These are phyloP conservation scores for Chrysoperla carnea DNA, from an alignment of 1,140 invertebrate species.

Conservation along the genomic window DNA sequence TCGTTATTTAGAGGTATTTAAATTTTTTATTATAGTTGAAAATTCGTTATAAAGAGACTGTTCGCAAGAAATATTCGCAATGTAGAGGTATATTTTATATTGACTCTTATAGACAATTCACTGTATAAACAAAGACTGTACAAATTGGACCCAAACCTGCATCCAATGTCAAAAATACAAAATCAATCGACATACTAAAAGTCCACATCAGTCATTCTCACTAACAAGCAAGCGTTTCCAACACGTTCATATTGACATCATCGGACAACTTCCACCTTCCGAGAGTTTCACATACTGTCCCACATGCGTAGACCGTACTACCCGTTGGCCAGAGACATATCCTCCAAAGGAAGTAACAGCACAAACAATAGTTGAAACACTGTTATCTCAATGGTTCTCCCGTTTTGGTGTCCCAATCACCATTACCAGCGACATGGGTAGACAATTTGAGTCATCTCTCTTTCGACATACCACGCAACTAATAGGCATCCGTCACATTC, in stretches of 20 bases:
- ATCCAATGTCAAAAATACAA: constrained; percentile 16
- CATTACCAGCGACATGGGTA: constrained; percentile 12
- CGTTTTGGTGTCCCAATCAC: constrained; percentile 13
- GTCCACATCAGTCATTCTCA: constrained; percentile 11
- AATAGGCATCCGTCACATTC: constrained; percentile 1
- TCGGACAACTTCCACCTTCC: constrained; percentile 17
- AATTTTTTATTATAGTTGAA: too few relatives aligned
- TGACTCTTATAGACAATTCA: too few relatives aligned
- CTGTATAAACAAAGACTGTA: constrained; percentile 17
- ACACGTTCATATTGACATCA: constrained; percentile 22
- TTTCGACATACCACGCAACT: constrained; percentile 4
- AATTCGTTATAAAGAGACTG: too few relatives aligned
- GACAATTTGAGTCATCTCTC: constrained; percentile 11
- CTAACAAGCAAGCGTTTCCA: constrained; percentile 8
- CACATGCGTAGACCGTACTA: constrained; percentile 18
- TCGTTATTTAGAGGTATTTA: too few relatives aligned
- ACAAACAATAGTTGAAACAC: constrained; percentile 12
- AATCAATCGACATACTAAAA: constrained; percentile 9
- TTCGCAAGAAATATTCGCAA: too few relatives aligned
- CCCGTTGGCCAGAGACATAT: constrained; percentile 21
- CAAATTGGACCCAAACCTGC: constrained; percentile 12
- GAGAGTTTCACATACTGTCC: constrained; percentile 14
- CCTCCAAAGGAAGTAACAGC: constrained; percentile 16
- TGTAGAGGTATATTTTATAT: too few relatives aligned
- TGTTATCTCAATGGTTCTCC: constrained; percentile 14